Evolutionary conservation across 1,140 invertebrate species (phyloP), one percentile per base, ranked within the genome.

Genomic region (Galleria mellonella): DNA sequence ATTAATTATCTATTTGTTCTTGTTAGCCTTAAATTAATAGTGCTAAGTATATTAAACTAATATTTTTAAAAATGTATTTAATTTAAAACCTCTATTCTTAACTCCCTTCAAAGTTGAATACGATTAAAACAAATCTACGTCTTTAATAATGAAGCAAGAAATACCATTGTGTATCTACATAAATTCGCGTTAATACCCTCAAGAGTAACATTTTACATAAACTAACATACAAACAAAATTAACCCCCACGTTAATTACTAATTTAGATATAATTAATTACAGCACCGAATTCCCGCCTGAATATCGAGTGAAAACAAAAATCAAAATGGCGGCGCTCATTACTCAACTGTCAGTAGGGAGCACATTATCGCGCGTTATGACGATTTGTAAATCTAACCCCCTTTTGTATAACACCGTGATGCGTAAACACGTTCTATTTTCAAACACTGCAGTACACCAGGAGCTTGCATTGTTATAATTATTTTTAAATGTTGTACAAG

Each of bases 301-400:
- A 29, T 29, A 17, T 32, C 9, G 12, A 45, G 14, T 37, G 44
- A 27, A 48, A 44, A 40, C 36, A 60, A 64, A 43, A 59, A 62
- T 57, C 53, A 62, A 55, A 53, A 58, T 55, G 53, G 46, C 52
- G 37, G 44, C 63, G 47, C 54, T 65, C 56, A 72, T 74, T 69
- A 69, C 56, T 67, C 47, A 65, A 38, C 67, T 65, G 71, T 61
- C 69, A 57, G 51, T 47, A 39, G 32, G 53, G 12, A 44, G 54
- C 56, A 51, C 62, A 56, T 65, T 68, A 70, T 58, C 53, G 62
- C 43, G 55, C 59, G 59, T 72, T 72, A 68, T 68, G 64, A 72
- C 69, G 51, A 75, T 75, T 71, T 66, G 64, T 73, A 60, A 55
- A 51, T 43, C 52, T 44, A 58, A 65, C 59, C 67, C 51, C 55